Conservation (phyloP, 2,888 invertebrate genomes). For the Callinectes sapidus region DNA sequence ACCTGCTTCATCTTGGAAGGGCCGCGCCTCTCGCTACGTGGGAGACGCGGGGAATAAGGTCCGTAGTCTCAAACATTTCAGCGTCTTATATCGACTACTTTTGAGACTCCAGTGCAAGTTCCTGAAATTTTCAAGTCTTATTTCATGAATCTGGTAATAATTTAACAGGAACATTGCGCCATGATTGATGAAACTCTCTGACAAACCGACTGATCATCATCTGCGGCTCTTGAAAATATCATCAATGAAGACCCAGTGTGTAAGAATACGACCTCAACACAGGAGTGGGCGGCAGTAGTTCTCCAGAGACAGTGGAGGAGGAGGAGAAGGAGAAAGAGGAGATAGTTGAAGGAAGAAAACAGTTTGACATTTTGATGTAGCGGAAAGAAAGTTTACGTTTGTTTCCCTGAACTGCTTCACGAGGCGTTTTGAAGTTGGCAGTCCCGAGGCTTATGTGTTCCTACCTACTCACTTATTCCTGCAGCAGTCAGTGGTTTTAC, state of each 20-base stretch:
- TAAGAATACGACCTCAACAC: no score
- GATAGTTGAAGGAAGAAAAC: background rate
- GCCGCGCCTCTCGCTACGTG: background rate
- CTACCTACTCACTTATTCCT: background rate
- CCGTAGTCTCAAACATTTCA: background rate
- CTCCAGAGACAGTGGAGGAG: background rate
- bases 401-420: background rate
- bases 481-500: background rate
- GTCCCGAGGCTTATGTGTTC: background rate
- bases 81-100: no score
- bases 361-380: background rate
- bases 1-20: constrained; percentile 41
- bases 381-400: background rate
- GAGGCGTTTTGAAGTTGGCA: background rate
- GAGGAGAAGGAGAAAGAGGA: background rate
- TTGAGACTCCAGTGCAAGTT: no score
- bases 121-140: no score
- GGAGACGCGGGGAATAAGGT: background rate
- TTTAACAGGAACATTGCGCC: no score
- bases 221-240: no score
- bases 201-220: no score
- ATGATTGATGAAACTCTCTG: no score
- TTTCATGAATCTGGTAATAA: no score
- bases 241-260: no score
- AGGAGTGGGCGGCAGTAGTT: background rate